These are phyloP conservation scores for Rhabdornis inornatus DNA, from an alignment of 2,113 vertebrate species.

Conservation along the genomic window DNA sequence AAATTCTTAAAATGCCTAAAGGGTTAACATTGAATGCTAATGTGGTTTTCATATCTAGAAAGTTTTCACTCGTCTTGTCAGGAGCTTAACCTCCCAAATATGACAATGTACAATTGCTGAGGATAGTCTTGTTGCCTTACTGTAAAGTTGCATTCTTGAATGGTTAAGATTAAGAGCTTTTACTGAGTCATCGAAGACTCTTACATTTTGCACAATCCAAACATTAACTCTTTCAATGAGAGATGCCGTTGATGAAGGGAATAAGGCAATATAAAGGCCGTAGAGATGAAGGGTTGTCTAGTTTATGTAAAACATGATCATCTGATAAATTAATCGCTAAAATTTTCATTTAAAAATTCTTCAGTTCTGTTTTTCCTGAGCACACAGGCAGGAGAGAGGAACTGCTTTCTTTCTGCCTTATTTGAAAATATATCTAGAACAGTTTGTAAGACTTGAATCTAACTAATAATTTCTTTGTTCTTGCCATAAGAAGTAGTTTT, in stretches of 20 bases:
- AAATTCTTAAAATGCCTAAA: background rate
- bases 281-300: background rate
- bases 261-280: background rate
- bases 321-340: background rate
- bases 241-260: background rate
- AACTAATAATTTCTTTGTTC: background rate
- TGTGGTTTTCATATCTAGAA: background rate
- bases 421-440: background rate
- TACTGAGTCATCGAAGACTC: background rate
- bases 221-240: background rate
- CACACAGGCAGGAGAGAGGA: background rate
- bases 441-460: background rate
- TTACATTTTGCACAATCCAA: background rate
- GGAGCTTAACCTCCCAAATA: background rate
- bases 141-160: background rate
- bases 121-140: background rate
- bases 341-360: background rate
- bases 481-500: background rate
- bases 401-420: background rate
- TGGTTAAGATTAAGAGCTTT: background rate
- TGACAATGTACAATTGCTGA: background rate
- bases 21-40: background rate
- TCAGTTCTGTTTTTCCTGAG: background rate
- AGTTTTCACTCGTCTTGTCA: background rate
- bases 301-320: background rate